Evolutionary conservation across 2,888 invertebrate genomes (phyloP), one percentile per base, ranked within the genome.

Genomic region (Rhogogaster chlorosoma): DNA sequence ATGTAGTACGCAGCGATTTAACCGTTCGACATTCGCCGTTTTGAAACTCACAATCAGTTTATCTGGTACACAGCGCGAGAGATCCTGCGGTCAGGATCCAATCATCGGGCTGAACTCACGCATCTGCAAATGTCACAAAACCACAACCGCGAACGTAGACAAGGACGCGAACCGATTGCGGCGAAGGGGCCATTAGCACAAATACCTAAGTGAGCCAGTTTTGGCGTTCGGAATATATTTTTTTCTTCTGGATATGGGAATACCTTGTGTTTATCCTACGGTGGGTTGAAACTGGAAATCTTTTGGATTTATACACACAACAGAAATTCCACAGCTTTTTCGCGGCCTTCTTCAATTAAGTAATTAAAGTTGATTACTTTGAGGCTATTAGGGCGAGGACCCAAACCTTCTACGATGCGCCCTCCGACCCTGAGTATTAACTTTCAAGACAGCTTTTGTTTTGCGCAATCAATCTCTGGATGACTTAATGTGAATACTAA

Each of bases 41-140:
- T 38, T 38, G 80, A 42, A 61, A 80, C 80, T 80, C 32, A 45
- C 45, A 45, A 45, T 45, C 45, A 80, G 80, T 80, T 61, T 38
- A 80, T 80, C 57, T 29, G 57, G 80, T 61, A 80, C 77, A 77
- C 80, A 57, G 61, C 38, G 80, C 15, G 80, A 57, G 80, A 57
- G 80, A 80, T 64, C 49, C 83, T 64, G 70, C 83, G 83, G 83
- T 83, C n/a, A 12, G 49, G 83, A 67, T 83, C 83, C 83, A 83
- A 83, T 83, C 83, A 83, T 67, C 53, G 26, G 22, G n/a, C 83
- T 70, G 67, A 61, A 67, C 83, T 83, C 83, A 70, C 83, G 70
- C 83, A 83, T 83, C 83, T 83, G 83, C 70, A 83, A 83, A 67
- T 83, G 83, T 67, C 83, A 83, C 83, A 18, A 67, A 70, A 83